phyloP scores from a whole-genome alignment of 2,888 invertebrate species.

The Salticus scenicus region DNA sequence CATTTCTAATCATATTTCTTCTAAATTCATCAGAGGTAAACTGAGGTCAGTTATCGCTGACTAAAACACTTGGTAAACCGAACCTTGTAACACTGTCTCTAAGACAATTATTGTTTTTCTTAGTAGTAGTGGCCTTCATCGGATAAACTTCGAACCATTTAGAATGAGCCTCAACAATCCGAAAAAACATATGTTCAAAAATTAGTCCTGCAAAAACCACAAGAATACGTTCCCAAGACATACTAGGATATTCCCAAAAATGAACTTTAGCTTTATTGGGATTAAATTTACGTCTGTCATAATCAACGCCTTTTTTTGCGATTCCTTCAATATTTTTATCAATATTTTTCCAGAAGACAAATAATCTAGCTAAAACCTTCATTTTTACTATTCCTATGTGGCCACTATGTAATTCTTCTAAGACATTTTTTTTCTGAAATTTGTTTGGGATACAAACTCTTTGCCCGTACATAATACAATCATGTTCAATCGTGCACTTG shows the following conservation, averaged over 20 bases:
- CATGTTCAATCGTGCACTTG: too few species aligned
- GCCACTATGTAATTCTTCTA: neutral
- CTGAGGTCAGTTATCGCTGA: slow-evolving; percentile 31
- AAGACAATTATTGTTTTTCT: neutral
- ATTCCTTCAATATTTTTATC: too few species aligned
- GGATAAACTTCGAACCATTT: neutral
- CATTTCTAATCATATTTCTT: neutral
- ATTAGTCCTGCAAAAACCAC: neutral
- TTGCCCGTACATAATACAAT: neutral
- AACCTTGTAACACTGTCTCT: slow-evolving; percentile 22
- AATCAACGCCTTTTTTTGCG: neutral
- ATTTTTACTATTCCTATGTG: slow-evolving; percentile 10
- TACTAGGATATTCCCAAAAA: neutral
- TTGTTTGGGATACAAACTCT: neutral
- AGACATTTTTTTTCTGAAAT: neutral
- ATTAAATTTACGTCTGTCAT: neutral
- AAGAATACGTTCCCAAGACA: neutral
- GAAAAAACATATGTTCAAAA: neutral
- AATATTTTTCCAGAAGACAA: too few species aligned
- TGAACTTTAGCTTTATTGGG: too few species aligned
- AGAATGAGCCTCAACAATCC: neutral
- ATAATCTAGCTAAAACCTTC: neutral
- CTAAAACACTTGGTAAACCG: slow-evolving; percentile 13
- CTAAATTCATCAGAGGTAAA: slow-evolving; percentile 19
- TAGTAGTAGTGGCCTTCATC: neutral